Base-by-base conservation (phyloP, 2,888 invertebrate genomes). In the Mycalesis mineus region DNA sequence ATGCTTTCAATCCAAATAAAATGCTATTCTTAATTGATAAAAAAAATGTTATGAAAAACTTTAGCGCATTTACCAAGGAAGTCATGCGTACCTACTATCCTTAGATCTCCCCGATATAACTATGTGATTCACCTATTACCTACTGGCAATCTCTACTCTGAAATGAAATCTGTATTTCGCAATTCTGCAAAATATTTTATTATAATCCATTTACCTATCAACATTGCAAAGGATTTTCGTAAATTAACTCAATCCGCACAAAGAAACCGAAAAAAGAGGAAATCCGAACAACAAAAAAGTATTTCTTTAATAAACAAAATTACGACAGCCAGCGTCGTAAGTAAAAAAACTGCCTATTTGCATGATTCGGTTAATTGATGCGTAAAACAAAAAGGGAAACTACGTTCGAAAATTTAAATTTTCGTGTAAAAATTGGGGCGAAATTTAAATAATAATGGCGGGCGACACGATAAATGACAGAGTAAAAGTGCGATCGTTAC, bases 401-500 rank as follows among this genome's bases (percentile, higher is more conserved):
- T 49, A 54, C 62, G 56, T 57, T 55, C 15, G 14, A 60, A 64
- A 59, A 50, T 59, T 62, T 60, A 57, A 62, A 60, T 60, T 60
- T 52, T 41, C 45, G 52, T 55, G 53, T 45, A 60, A 64, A 64
- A 64, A 64, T 62, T 64, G 60, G 64, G 64, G 22, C 64, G 55
- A 68, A 74, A 75, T 74, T 72, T 72, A 70, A 73, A 73, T 70
- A 72, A 74, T 72, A 73, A 73, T 73, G 73, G 73, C 72, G 57
- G 65, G 62, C 66, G 68, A 75, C 70, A 72, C 75, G 72, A 82
- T 80, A 81, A 80, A 80, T 76, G 81, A 77, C 74, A 73, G 69
- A 72, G 75, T 78, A 77, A 77, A 80, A 80, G 77, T 80, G 76
- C 75, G 82, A 79, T 83, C 84, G 82, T 84, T 82, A 85, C 82